Base-by-base conservation (phyloP, 2,797 vertebrate species). In the Pangasius sanitwongsei region DNA sequence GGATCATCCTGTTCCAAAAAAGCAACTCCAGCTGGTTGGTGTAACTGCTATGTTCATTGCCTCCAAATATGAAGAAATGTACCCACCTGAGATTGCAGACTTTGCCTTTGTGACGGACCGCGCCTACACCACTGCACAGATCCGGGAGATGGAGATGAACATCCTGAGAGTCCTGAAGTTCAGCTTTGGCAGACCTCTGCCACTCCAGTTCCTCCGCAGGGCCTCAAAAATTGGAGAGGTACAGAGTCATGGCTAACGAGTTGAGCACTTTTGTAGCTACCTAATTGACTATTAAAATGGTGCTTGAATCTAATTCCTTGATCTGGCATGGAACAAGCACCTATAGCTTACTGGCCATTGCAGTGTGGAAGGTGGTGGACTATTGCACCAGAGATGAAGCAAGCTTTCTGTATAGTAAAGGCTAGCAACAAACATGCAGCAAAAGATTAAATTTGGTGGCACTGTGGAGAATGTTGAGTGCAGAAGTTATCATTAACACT, bases 21-120 rank as follows among this genome's bases (percentile, higher is more conserved):
- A 92, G 78, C 94, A 95, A 80, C 92, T 98, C 59, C 97, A 97
- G 94, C 94, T 99, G 25, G 96, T 97, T 25, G 97, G 97, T 0
- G 96, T 97, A 23, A 95, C 96, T 0, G 95, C 96, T 87, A 97
- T 97, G 97, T 96, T 97, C 87, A 92, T 97, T 6, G 96, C 97
- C 50, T 96, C 96, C 50, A 97, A 97, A 87, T 97, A 97, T 3
- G 97, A 97, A 91, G 97, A 97, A 91, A 97, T 97, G 95, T 97
- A 96, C 83, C 96, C 96, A 0, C 97, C 97, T 0, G 96, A 96
- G 93, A 96, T 97, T 63, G 94, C 94, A 0, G 96, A 97, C 93
- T 97, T 97, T n/a, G 95, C 96, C 53, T 96, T 94, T 1, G 96
- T 97, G 87, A 97, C 96, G 0, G 97, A 97, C 92, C 74, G 87